Conservation (phyloP, 2,888 invertebrate species). For the Bursaphelenchus okinawaensis region DNA sequence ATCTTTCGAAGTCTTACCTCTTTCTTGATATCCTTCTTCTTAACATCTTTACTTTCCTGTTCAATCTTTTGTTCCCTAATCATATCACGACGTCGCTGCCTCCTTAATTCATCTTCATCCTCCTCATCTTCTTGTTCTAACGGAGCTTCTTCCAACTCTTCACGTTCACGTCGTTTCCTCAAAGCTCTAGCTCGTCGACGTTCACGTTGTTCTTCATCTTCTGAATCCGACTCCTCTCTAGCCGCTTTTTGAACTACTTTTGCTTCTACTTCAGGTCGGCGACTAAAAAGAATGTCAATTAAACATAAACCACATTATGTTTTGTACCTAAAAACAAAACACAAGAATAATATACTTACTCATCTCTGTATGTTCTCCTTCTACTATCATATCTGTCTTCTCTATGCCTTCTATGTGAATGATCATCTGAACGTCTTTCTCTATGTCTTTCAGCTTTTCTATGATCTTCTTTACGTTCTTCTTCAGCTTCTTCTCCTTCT, state of each 20-base stretch:
- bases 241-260: conserved; percentile 7
- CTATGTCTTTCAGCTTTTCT: conserved; percentile 3
- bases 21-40: conserved; percentile 13
- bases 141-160: conserved; percentile 30
- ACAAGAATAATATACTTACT: background rate
- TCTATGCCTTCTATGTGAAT: conserved; percentile 6
- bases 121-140: conserved; percentile 31
- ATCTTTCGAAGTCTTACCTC: no score
- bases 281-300: background rate
- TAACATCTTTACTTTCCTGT: conserved; percentile 10
- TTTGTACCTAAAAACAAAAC: background rate
- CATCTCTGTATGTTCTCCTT: conserved; percentile 2
- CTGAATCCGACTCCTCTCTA: conserved; percentile 17
- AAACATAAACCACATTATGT: background rate
- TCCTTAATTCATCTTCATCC: conserved; percentile 27
- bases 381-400: conserved; percentile 3
- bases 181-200: conserved; percentile 36
- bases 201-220: conserved; percentile 40
- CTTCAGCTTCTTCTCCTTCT: conserved; percentile 17
- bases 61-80: conserved; percentile 7
- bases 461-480: conserved; percentile 11
- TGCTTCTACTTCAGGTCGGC: conserved; percentile 4
- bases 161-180: conserved; percentile 26
- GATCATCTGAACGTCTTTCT: conserved; percentile 11
- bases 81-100: conserved; percentile 18